These are phyloP conservation scores for Charaxes varanes DNA, from an alignment of 1,140 invertebrate genomes.

Conservation along the genomic window DNA sequence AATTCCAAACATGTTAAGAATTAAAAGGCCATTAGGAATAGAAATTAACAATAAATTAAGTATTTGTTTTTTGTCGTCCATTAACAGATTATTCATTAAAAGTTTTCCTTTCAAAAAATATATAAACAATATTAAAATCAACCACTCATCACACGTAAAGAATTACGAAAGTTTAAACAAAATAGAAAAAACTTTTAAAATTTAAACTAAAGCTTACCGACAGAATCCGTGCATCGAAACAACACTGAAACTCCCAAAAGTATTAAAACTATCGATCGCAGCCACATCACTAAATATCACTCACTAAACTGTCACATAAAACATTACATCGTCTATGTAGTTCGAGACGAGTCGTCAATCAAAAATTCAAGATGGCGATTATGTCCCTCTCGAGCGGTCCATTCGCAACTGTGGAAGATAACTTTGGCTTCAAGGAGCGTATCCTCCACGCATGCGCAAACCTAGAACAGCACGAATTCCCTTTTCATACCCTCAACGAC, in stretches of 20 bases:
- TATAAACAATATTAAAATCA: too few species aligned
- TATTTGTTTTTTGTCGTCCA: too few species aligned
- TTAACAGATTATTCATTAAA: too few species aligned
- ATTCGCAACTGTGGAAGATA: constrained; percentile 26
- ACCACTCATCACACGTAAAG: too few species aligned
- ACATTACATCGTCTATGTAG: not conserved
- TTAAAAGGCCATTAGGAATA: too few species aligned
- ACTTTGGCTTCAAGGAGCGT: constrained; percentile 21
- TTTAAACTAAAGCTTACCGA: constrained; percentile 41
- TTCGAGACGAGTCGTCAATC: constrained; percentile 6
- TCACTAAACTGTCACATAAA: constrained; percentile 1
- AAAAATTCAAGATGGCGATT: constrained; percentile 20
- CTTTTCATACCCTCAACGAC: constrained; percentile 3
- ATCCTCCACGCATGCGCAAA: constrained; percentile 22
- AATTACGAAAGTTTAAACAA: too few species aligned
- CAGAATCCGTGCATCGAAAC: constrained; percentile 56
- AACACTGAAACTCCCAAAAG: constrained; percentile 62
- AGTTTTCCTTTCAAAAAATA: too few species aligned
- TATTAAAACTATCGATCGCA: constrained; percentile 32
- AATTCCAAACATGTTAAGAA: too few species aligned
- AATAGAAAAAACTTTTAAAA: not conserved
- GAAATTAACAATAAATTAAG: too few species aligned
- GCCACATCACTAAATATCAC: constrained; percentile 45
- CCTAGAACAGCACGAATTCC: not conserved
- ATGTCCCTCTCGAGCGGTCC: constrained; percentile 12